Base-by-base conservation (phyloP, 2,888 invertebrate genomes). In the Liposcelis brunnea region DNA sequence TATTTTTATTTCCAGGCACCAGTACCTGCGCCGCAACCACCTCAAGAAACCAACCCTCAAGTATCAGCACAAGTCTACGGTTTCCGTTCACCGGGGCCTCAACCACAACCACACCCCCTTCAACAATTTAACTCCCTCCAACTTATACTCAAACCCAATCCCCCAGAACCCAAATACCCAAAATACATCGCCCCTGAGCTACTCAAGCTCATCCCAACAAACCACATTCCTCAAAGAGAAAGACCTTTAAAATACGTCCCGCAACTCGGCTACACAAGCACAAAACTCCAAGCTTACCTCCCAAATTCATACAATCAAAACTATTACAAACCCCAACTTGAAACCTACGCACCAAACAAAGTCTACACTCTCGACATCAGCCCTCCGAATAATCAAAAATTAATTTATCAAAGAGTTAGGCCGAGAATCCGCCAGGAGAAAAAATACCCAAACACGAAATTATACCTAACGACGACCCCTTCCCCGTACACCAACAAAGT, bases 401-500 rank as follows among this genome's bases (percentile, higher is more conserved):
- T 26, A 26, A 40, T n/a, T 19, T 14, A 19, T 19, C 40, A 40
- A 35, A 55, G 3, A 51, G 59, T 12, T 57, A 60, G 48, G 49
- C 61, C 1, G 52, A 52, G 49, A 31, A 49, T 52, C 33, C 32
- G 43, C 12, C 42, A 16, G 16, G 40, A 40, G 10, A 40, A 40
- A 19, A 40, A 40, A 19, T 40, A 40, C 43, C 8, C 51, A 53
- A 8, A 35, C 35, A 26, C 40, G 10, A 35, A 38, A 15, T 38
- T 43, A 34, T 26, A 10, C 31, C 45, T 47, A 14, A 33, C 35
- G 8, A 43, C 49, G 12, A 52, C 36, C 18, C 34, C 11, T 32
- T 42, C 15, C 15, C 43, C 18, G 34, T 37, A 16, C n/a, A 37
- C 46, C 47, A 50, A 14, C 47, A 48, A 43, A 18, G 33, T 44